phyloP scores from a whole-genome alignment of 2,113 vertebrate species.

The Sinocyclocheilus maitianheensis region DNA sequence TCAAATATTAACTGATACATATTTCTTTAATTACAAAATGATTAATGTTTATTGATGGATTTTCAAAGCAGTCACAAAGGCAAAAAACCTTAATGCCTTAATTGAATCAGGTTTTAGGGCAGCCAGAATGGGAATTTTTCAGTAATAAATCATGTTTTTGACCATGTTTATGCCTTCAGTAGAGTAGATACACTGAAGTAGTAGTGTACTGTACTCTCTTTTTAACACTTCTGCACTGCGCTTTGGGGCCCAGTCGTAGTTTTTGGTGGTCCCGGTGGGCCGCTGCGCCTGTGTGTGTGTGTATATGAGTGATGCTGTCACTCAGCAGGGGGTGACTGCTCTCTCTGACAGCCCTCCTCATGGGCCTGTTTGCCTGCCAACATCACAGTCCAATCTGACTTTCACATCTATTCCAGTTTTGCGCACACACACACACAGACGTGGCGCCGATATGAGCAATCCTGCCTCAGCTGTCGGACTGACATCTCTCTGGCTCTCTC shows the following conservation, averaged over 20 bases:
- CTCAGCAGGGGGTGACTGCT: conserved; percentile 42
- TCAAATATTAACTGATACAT: background rate
- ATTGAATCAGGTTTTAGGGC: background rate
- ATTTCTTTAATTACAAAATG: background rate
- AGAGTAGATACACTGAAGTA: background rate
- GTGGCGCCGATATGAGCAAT: conserved; percentile 19
- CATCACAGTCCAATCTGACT: conserved; percentile 24
- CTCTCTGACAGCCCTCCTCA: conserved; percentile 36
- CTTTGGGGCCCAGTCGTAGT: background rate
- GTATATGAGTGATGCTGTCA: conserved; percentile 38
- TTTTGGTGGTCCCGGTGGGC: background rate
- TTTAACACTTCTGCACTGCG: background rate
- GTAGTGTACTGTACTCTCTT: background rate
- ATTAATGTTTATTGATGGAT: background rate
- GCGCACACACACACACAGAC: background rate
- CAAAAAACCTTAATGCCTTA: background rate
- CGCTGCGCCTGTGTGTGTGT: background rate
- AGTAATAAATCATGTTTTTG: background rate
- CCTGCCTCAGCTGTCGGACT: conserved; percentile 19
- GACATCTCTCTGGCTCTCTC: conserved; percentile 5
- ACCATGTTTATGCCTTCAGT: background rate
- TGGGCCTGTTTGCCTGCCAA: conserved; percentile 43
- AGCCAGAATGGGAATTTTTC: background rate
- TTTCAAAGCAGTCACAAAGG: background rate
- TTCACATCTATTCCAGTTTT: conserved; percentile 17